phyloP scores from a whole-genome alignment of 2,888 invertebrate genomes.

The Callyntrura guangdongensis region DNA sequence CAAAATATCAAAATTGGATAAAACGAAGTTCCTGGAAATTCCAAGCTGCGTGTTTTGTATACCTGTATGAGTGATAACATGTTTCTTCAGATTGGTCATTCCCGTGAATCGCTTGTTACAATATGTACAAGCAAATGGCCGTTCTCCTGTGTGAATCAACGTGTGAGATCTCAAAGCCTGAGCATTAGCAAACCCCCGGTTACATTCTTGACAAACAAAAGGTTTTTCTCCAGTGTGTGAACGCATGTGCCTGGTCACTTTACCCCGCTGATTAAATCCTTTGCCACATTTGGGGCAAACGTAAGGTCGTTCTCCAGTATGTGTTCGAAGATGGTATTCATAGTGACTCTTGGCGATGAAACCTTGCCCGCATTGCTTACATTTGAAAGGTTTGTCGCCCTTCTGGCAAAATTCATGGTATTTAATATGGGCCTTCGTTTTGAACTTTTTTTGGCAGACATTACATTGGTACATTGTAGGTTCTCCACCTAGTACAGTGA shows the following conservation, averaged over 20 bases:
- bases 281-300: slow-evolving; percentile 89
- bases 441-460: slow-evolving; percentile 90
- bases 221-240: slow-evolving; percentile 89
- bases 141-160: slow-evolving; percentile 86
- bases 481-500: slow-evolving; percentile 86
- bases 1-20: background rate
- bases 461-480: slow-evolving; percentile 89
- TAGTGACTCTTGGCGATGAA: slow-evolving; percentile 91
- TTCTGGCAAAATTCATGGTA: slow-evolving; percentile 85
- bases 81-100: slow-evolving; percentile 90
- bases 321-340: slow-evolving; percentile 91
- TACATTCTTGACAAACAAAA: slow-evolving; percentile 89
- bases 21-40: background rate
- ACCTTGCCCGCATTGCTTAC: slow-evolving; percentile 88
- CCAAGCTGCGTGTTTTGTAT: slow-evolving; percentile 66
- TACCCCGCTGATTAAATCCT: slow-evolving; percentile 90
- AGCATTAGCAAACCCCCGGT: slow-evolving; percentile 88
- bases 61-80: slow-evolving; percentile 89
- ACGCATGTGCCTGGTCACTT: slow-evolving; percentile 90
- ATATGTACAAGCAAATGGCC: slow-evolving; percentile 88
- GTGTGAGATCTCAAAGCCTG: slow-evolving; percentile 83
- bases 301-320: slow-evolving; percentile 88
- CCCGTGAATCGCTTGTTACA: slow-evolving; percentile 89
- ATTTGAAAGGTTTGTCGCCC: slow-evolving; percentile 87
- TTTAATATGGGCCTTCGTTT: slow-evolving; percentile 87